Conservation (phyloP, 2,113 vertebrate genomes). For the Myrmecobius fasciatus region DNA sequence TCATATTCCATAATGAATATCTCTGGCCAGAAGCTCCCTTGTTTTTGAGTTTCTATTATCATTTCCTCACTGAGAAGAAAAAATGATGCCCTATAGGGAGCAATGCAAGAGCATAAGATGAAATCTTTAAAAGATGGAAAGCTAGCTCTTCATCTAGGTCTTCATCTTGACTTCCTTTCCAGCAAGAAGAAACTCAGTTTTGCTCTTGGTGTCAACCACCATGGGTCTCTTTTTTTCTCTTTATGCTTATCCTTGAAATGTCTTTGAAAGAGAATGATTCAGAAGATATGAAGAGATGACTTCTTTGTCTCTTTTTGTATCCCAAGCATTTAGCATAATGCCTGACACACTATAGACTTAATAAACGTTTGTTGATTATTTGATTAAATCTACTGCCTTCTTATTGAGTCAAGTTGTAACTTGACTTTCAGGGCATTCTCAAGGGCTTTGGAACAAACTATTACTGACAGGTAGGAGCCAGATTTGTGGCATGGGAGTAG, state of each 20-base stretch:
- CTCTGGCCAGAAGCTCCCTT: slow-evolving; percentile 27
- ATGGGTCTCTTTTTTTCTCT: slow-evolving; percentile 21
- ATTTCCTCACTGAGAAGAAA: background rate
- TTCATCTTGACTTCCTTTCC: background rate
- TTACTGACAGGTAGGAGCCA: background rate
- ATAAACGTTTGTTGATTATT: background rate
- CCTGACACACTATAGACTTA: background rate
- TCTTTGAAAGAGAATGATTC: slow-evolving; percentile 62
- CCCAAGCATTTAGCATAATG: background rate
- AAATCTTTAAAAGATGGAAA: background rate
- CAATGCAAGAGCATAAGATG: background rate
- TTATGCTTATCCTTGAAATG: slow-evolving; percentile 21
- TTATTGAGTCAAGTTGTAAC: slow-evolving; percentile 38
- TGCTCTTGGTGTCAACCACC: background rate
- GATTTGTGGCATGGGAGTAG: background rate
- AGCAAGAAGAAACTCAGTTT: background rate
- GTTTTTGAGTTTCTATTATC: background rate
- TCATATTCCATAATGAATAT: slow-evolving; percentile 30
- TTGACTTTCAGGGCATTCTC: slow-evolving; percentile 57
- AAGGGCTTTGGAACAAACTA: slow-evolving; percentile 29
- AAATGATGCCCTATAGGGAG: background rate
- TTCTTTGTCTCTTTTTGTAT: slow-evolving; percentile 5
- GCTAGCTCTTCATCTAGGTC: background rate
- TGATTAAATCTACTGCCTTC: background rate
- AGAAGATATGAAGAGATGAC: slow-evolving; percentile 37